Conservation (phyloP, 2,797 vertebrate species). For the Lophotriccus pileatus region DNA sequence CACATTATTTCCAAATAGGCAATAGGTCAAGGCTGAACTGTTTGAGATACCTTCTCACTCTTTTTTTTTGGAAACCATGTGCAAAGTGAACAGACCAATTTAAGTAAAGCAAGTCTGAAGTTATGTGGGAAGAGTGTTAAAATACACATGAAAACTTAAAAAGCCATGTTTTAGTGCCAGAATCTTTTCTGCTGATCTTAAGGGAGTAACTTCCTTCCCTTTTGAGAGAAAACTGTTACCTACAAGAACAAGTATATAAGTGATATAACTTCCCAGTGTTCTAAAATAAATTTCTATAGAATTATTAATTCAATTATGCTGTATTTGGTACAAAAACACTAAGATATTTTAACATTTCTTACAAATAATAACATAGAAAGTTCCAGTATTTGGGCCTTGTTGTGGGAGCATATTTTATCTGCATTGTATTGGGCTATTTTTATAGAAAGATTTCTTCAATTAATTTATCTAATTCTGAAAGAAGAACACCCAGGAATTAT, state of each 20-base stretch:
- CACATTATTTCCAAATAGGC: background rate
- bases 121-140: background rate
- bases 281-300: background rate
- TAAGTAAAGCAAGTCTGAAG: background rate
- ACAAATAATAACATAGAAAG: background rate
- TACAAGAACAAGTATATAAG: background rate
- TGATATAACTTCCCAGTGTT: background rate
- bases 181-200: background rate
- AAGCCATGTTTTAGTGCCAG: background rate
- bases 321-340: background rate
- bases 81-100: background rate
- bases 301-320: background rate
- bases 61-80: background rate
- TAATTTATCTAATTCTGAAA: background rate
- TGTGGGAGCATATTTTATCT: background rate
- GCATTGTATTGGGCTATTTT: background rate
- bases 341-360: background rate
- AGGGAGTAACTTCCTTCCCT: background rate
- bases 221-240: background rate
- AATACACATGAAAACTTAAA: background rate
- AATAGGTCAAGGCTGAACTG: background rate
- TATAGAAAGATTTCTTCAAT: conserved; percentile 5
- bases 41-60: background rate
- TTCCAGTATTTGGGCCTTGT: background rate
- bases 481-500: background rate